A percentile compares a stretch with the other conserved stretches of the same genome.
phyloP scores from a whole-genome alignment of 2,797 vertebrate species.

The Manis pentadactyla region DNA sequence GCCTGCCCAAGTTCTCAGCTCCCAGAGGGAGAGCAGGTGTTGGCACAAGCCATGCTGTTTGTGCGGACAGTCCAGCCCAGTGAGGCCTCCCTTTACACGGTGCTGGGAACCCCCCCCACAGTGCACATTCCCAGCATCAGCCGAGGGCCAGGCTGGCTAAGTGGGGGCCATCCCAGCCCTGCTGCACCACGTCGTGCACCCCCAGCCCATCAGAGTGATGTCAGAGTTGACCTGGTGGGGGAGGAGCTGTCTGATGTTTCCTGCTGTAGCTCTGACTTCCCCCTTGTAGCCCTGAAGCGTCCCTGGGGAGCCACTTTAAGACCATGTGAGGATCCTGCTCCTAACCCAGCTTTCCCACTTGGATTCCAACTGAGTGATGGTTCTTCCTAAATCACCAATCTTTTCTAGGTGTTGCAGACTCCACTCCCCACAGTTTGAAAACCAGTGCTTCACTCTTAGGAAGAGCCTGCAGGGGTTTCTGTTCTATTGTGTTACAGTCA shows the following conservation, averaged over 20 bases:
- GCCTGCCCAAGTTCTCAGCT: not conserved
- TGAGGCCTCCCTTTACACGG: not conserved
- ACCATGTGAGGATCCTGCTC: rapidly evolving
- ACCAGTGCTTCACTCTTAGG: rapidly evolving
- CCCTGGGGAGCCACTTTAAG: not conserved
- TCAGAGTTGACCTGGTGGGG: not conserved
- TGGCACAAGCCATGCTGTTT: not conserved
- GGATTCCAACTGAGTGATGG: not conserved
- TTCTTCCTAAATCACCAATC: not conserved
- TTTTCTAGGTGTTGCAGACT: not conserved
- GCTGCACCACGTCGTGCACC: not conserved
- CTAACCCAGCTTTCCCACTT: rapidly evolving
- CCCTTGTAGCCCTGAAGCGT: not conserved
- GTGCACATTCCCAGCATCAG: not conserved
- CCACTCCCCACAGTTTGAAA: rapidly evolving
- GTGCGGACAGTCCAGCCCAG: not conserved
- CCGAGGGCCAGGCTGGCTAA: not conserved
- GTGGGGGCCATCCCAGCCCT: not conserved
- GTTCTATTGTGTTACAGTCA: not conserved
- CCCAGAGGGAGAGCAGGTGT: not conserved
- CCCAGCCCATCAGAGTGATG: rapidly evolving
- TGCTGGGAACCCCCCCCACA: rapidly evolving
- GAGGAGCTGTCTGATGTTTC: not conserved
- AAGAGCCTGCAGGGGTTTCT: not conserved
- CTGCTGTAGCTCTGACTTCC: not conserved